Percentiles rank a stretch among this genome's conserved stretches.
Conservation (phyloP, 1,140 invertebrate genomes). For the Micrasema longulum region DNA sequence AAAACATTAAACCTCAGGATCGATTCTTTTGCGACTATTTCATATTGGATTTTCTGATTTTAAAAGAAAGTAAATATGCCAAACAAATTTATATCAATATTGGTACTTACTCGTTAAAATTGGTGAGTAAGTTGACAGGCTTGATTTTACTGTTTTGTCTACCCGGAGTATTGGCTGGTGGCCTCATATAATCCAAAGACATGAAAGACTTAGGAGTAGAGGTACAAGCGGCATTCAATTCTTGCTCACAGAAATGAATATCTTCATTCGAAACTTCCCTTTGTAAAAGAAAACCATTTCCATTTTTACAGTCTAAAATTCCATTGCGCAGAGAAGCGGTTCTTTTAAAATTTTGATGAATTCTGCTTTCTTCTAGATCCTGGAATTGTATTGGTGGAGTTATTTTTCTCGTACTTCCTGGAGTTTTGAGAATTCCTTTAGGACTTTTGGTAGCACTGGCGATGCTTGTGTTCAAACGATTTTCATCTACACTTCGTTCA, state of each 20-base stretch:
- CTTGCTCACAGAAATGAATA: constrained; percentile 61
- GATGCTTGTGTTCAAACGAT: constrained; percentile 29
- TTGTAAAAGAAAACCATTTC: constrained; percentile 10
- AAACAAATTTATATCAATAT: too few relatives aligned
- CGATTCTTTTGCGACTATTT: too few relatives aligned
- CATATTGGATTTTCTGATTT: too few relatives aligned
- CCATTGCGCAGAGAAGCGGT: constrained; percentile 7
- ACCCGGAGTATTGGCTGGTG: constrained; percentile 57
- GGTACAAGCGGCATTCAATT: constrained; percentile 64
- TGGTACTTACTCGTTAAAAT: constrained; percentile 52
- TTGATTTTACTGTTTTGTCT: constrained; percentile 59
- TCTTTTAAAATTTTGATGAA: constrained; percentile 10
- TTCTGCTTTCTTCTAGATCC: constrained; percentile 60
- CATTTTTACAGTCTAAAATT: background rate
- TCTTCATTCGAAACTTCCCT: constrained; percentile 54
- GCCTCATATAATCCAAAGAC: constrained; percentile 60
- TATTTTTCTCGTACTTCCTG: constrained; percentile 58
- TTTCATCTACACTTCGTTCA: constrained; percentile 59
- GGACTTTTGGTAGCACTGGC: constrained; percentile 55
- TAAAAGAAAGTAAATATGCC: background rate
- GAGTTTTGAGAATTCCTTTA: constrained; percentile 56
- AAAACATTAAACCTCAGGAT: too few relatives aligned
- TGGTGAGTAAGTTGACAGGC: constrained; percentile 49
- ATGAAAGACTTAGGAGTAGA: constrained; percentile 66
- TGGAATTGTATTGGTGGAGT: constrained; percentile 65